phyloP scores from a whole-genome alignment of 2,113 vertebrate species.

The Petrocephalus zakoni region DNA sequence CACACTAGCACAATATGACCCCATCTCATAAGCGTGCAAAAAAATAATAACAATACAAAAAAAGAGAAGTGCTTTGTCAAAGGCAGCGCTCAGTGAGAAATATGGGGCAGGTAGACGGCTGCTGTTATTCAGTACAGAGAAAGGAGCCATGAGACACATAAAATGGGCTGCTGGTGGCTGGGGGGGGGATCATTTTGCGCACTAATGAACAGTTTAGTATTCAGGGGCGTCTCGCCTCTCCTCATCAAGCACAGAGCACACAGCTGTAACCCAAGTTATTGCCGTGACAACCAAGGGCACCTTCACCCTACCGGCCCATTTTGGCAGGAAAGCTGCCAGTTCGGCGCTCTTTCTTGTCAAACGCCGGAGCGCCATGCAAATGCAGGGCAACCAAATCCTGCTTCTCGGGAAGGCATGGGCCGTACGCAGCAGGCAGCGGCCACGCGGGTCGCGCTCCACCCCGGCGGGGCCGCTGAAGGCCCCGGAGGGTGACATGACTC shows the following conservation, averaged over 20 bases:
- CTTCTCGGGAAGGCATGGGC: background rate
- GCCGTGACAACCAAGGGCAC: constrained; percentile 48
- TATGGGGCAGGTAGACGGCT: background rate
- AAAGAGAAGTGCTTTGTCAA: background rate
- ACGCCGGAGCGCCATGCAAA: background rate
- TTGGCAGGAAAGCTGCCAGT: background rate
- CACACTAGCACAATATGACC: background rate
- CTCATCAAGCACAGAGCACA: constrained; percentile 32
- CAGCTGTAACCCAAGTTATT: constrained; percentile 31
- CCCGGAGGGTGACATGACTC: background rate
- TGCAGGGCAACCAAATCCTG: background rate
- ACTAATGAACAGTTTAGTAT: constrained; percentile 9
- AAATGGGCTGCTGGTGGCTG: background rate
- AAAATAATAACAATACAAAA: background rate
- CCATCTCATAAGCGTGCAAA: background rate
- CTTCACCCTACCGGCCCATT: constrained; percentile 32
- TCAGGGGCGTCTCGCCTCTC: constrained; percentile 29
- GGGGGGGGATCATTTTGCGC: background rate
- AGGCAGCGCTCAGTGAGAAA: background rate
- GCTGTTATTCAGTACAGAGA: background rate
- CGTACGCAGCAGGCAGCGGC: background rate
- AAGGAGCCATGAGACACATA: background rate
- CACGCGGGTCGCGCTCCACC: constrained; percentile 23
- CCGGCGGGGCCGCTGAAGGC: background rate
- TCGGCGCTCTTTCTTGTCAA: background rate